Evolutionary conservation across 2,888 invertebrate genomes (phyloP), one percentile per base, ranked within the genome.

Genomic region (Fissipunctia ypsillon): DNA sequence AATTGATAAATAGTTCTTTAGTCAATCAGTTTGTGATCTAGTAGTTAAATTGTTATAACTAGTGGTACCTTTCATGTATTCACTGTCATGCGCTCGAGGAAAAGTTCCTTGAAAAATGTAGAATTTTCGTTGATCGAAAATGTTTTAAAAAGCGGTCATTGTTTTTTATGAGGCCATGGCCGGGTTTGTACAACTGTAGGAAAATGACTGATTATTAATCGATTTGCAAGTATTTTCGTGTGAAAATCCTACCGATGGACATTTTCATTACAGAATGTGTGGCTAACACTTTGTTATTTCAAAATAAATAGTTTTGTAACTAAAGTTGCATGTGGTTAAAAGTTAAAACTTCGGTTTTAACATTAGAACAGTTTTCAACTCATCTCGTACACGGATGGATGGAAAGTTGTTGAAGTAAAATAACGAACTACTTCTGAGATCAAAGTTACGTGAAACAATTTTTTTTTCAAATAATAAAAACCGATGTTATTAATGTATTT

Each of bases 1-100:
- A 95, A 94, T 95, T 94, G 94, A 95, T 91, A 85, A 85, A 85
- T 92, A 92, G 93, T 85, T 91, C 88, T 92, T 88, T 94, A 94
- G 94, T 94, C 93, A 94, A 93, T 94, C 90, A 90, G 90, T 93
- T 92, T 94, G 94, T 95, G 95, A 95, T 95, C 92, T 94, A 93
- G 92, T 88, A 90, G 87, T 87, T 74, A 86, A 89, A 85, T 89
- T 84, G 88, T 90, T 88, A 87, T 87, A 88, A 83, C 76, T 90
- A 88, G 87, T 82, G 76, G 76, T 87, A 88, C 73, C 72, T 86
- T 84, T 78, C 76, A 83, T 83, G 81, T 68, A 83, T 70, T 82
- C 78, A 83, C 87, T 76, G 60, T 80, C 80, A 79, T 77, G 64
- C 67, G 52, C 67, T 80, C 75, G 67, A 73, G 73, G 50, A 57